A percentile compares a stretch with the other conserved stretches of the same genome.
Evolutionary conservation across 2,113 vertebrate genomes (phyloP).

Genomic region (Harpagus bidentatus): DNA sequence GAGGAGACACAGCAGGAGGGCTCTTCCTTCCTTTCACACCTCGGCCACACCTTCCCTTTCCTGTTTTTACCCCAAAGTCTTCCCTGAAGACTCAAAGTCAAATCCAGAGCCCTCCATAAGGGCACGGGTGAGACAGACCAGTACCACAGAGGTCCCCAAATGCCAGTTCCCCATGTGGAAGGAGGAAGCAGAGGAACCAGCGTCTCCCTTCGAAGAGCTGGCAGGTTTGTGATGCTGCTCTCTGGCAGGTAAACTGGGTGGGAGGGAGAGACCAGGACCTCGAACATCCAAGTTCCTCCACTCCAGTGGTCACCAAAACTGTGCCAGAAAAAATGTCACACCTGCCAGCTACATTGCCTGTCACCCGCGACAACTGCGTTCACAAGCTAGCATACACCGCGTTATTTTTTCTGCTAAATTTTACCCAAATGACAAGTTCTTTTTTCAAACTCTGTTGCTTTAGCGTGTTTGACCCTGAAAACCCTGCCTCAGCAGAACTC

Average conservation of each 20-base stretch:
- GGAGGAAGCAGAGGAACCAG: not conserved
- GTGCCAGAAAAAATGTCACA: not conserved
- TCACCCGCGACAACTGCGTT: fast-evolving
- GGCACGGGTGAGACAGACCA: not conserved
- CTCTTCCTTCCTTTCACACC: not conserved
- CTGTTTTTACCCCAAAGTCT: not conserved
- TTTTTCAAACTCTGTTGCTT: not conserved
- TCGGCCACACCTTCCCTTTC: not conserved
- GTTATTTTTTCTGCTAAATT: not conserved
- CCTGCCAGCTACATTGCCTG: not conserved
- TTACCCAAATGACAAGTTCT: not conserved
- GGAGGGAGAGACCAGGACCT: not conserved
- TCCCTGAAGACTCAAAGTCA: not conserved
- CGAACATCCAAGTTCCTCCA: not conserved
- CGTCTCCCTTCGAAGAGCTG: not conserved
- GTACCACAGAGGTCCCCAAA: not conserved
- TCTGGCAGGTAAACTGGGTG: not conserved
- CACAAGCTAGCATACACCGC: not conserved
- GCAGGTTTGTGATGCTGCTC: not conserved
- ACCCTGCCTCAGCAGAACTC: not conserved
- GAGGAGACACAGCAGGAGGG: not conserved
- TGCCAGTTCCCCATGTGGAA: not conserved
- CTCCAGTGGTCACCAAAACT: not conserved
- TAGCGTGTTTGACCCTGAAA: not conserved
- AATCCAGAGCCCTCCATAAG: not conserved